Percentiles rank a stretch among this genome's conserved stretches.
phyloP scores from a whole-genome alignment of 2,797 vertebrate species.

The Picus viridis region DNA sequence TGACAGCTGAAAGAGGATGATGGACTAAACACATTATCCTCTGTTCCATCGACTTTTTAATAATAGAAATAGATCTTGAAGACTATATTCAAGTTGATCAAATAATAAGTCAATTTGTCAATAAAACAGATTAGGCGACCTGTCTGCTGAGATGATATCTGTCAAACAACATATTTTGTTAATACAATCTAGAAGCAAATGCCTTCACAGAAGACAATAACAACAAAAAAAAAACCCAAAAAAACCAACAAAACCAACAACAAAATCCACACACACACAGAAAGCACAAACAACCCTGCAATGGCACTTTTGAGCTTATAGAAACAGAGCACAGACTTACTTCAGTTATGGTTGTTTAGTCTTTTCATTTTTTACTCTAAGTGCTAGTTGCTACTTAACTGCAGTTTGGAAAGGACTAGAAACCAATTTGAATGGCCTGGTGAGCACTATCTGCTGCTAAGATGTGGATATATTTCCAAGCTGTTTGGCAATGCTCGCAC shows the following conservation, averaged over 20 bases:
- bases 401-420: neutral
- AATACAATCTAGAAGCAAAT: slow-evolving; percentile 52
- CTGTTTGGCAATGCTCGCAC: neutral
- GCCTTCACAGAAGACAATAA: slow-evolving; percentile 45
- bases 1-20: slow-evolving; percentile 81
- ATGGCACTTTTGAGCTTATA: slow-evolving; percentile 28
- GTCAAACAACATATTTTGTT: slow-evolving; percentile 68
- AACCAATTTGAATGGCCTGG: neutral
- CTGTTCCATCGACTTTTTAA: slow-evolving; percentile 63
- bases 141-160: slow-evolving; percentile 71
- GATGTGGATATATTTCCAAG: neutral
- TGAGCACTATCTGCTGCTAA: neutral
- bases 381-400: neutral
- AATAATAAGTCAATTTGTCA: slow-evolving; percentile 80
- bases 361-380: neutral
- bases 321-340: neutral
- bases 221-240: too few species aligned
- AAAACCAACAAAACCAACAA: too few species aligned
- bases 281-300: neutral
- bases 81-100: slow-evolving; percentile 78
- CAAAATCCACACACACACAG: too few species aligned
- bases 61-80: slow-evolving; percentile 72
- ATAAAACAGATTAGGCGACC: slow-evolving; percentile 73
- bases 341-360: neutral
- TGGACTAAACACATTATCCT: slow-evolving; percentile 79